phyloP scores from a whole-genome alignment of 23 tunicate species.

The Botrylloides violaceus region DNA sequence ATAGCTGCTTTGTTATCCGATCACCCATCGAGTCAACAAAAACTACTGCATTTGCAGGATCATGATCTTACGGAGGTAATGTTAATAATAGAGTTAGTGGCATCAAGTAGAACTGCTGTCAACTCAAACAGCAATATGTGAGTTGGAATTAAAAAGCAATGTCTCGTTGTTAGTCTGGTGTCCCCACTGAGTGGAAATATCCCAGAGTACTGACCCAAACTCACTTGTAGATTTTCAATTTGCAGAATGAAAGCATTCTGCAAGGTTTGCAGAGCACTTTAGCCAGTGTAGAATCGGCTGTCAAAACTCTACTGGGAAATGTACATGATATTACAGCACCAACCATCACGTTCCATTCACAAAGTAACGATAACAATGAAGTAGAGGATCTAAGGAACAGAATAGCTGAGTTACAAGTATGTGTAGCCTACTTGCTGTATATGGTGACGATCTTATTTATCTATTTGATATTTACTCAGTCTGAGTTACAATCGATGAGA shows the following conservation, averaged over 20 bases:
- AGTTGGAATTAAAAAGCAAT: no score
- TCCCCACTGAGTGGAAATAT: no score
- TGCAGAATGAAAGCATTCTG: not conserved
- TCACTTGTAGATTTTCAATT: no score
- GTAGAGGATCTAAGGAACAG: not conserved
- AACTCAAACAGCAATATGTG: no score
- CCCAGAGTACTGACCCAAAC: no score
- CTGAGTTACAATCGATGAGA: conserved; percentile 24
- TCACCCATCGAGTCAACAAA: not conserved
- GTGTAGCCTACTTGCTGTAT: not conserved
- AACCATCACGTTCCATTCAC: no score
- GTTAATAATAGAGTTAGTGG: no score
- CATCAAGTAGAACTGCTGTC: no score
- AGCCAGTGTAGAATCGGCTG: not conserved
- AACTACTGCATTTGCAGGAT: not conserved
- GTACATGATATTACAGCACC: not conserved
- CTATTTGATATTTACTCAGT: conserved; percentile 11
- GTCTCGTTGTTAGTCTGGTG: no score
- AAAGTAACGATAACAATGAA: not conserved
- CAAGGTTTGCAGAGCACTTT: not conserved
- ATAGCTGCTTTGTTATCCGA: not conserved
- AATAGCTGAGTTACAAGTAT: conserved; percentile 7
- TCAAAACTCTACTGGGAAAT: not conserved
- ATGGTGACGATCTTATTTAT: not conserved
- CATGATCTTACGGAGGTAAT: not conserved